Base-by-base conservation (phyloP, 2,888 invertebrate genomes). In the Emmelina monodactyla region DNA sequence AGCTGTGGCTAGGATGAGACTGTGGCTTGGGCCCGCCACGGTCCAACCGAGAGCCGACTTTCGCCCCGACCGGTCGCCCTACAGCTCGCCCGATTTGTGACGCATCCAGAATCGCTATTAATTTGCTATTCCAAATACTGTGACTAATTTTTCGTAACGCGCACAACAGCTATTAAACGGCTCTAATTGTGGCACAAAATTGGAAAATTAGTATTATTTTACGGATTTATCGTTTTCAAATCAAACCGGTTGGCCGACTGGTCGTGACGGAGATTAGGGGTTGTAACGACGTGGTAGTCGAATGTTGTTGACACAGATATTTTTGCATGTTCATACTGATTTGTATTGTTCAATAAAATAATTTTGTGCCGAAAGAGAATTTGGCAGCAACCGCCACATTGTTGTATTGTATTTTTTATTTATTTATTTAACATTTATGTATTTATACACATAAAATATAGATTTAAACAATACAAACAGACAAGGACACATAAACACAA, bases 41-140 rank as follows among this genome's bases (percentile, higher is more conserved):
- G 57, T 58, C 67, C 66, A 63, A 64, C 67, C 61, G 69, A 66
- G 66, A 53, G 61, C 56, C 70, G 73, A 78, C 78, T 76, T 73
- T 73, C 78, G 78, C 76, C 73, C 75, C 78, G 72, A 79, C 76
- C 72, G 66, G 75, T 78, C 73, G 78, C 73, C 73, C 76, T 65
- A 78, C 76, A 58, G 59, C 66, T 76, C 71, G 47, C 52, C 39
- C 68, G 60, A 75, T 58, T 54, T 52, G 66, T 73, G 71, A 70
- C 75, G 66, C 69, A 72, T 75, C 72, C 76, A 75, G 76, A 71
- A 73, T 68, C 61, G 58, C 54, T 41, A 39, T 61, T 60, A 62
- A 69, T 67, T 67, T 58, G 56, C 56, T 56, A 63, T 59, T 58
- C 63, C 64, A 57, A 61, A 62, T 51, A 49, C 47, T 46, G 50